These are phyloP conservation scores for Entelurus aequoreus DNA, from an alignment of 2,113 vertebrate genomes.

Conservation along the genomic window DNA sequence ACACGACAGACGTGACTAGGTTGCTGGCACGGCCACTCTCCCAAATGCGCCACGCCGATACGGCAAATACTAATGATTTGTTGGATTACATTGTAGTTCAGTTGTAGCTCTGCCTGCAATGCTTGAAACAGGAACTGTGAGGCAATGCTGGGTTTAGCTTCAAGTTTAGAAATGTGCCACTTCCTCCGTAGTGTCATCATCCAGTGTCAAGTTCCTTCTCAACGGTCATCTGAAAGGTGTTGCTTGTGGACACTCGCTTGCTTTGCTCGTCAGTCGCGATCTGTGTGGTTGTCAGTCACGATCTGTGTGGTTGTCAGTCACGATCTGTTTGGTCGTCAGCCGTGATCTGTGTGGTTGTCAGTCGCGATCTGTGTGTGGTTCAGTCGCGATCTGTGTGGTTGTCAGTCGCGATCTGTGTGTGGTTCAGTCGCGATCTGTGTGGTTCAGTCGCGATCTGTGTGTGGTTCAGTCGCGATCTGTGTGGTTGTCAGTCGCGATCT, in stretches of 20 bases:
- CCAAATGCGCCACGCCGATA: too few species aligned
- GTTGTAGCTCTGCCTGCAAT: background rate
- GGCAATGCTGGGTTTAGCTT: conserved; percentile 25
- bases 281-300: too few species aligned
- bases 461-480: background rate
- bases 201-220: conserved; percentile 20
- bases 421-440: background rate
- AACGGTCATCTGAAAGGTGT: background rate
- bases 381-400: too few species aligned
- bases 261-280: background rate
- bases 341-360: too few species aligned
- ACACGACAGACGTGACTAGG: too few species aligned
- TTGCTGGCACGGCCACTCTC: too few species aligned
- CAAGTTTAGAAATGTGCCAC: conserved; percentile 40
- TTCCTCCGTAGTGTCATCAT: conserved; percentile 40
- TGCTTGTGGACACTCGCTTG: background rate
- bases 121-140: conserved; percentile 43
- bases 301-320: too few species aligned
- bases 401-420: too few species aligned
- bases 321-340: too few species aligned
- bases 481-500: too few species aligned
- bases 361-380: too few species aligned
- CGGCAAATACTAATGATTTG: background rate
- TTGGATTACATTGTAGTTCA: background rate
- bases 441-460: background rate